Base-by-base conservation (phyloP, 1,140 invertebrate species). In the Drosophila saltans region DNA sequence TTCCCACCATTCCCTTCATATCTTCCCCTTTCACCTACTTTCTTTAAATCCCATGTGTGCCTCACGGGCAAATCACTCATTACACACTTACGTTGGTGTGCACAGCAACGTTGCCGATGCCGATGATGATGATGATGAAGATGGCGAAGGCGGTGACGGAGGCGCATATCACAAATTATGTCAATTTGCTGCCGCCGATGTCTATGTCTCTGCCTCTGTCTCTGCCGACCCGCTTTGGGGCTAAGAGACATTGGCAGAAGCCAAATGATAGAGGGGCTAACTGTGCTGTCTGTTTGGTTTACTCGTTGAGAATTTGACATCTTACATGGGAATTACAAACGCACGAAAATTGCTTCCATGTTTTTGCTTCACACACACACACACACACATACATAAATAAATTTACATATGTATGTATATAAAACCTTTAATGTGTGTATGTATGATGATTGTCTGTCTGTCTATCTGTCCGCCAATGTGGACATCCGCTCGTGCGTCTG, bases 291-390 rank as follows among this genome's bases (percentile, higher is more conserved):
- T 61, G 69, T 66, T 56, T 45, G 33, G 36, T 69, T 63, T 66
- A 58, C 74, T 72, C 71, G 70, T 74, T 80, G 80, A 77, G 80
- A 82, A 69, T 84, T 89, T 89, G 84, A 89, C 84, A 84, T 85
- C 85, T 89, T 89, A 89, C 84, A 89, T 89, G 84, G 85, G 85
- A 90, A 90, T 89, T 84, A 90, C 84, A 89, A 89, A 88, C 83
- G 83, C 73, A 83, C 80, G 84, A 89, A 88, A 88, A 89, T 86
- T 77, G 82, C 76, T 88, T 80, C 80, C 85, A 86, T 86, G 82
- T 85, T 85, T 36, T 78, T 85, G 82, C 69, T 71, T 79, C 78
- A 76, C 39, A 66, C 73, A 83, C 65, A 69, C 45, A 52, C 43
- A 69, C 59, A 69, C 30, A n/a, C 43, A 26, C 40, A 60, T 55